These are phyloP conservation scores for Frieseomelitta varia DNA, from an alignment of 1,140 invertebrate genomes.

Conservation along the genomic window DNA sequence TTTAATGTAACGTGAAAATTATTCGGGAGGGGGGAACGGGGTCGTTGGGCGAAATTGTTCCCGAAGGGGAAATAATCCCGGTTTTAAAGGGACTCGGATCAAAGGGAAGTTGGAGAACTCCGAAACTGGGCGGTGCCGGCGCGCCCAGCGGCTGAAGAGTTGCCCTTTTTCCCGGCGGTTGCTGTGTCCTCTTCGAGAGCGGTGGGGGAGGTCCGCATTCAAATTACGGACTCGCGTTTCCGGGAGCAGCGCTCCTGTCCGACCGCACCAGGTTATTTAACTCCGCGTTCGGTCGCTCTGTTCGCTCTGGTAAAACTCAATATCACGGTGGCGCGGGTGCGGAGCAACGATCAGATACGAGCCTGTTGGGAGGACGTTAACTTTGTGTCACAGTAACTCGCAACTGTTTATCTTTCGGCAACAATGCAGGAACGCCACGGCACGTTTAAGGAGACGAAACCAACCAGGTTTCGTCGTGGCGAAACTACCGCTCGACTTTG, in stretches of 20 bases:
- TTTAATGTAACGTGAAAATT: background rate
- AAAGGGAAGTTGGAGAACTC: background rate
- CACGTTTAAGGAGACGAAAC: slow-evolving; percentile 30
- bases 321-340: slow-evolving; percentile 31
- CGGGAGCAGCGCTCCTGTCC: slow-evolving; percentile 4
- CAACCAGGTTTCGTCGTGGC: background rate
- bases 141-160: background rate
- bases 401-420: slow-evolving; percentile 47
- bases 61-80: slow-evolving; percentile 8
- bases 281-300: slow-evolving; percentile 35
- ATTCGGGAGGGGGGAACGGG: background rate
- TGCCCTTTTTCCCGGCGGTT: background rate
- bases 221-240: slow-evolving; percentile 36
- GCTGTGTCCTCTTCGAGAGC: background rate
- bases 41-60: background rate
- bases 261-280: slow-evolving; percentile 53
- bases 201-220: background rate
- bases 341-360: slow-evolving; percentile 49
- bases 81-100: slow-evolving; percentile 11
- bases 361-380: slow-evolving; percentile 21
- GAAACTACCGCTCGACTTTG: background rate
- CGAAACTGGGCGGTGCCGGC: too few relatives aligned
- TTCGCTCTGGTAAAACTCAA: slow-evolving; percentile 56
- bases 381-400: slow-evolving; percentile 31
- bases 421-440: slow-evolving; percentile 9